Base-by-base conservation (phyloP, 2,888 invertebrate genomes). In the Saturnia japonica region DNA sequence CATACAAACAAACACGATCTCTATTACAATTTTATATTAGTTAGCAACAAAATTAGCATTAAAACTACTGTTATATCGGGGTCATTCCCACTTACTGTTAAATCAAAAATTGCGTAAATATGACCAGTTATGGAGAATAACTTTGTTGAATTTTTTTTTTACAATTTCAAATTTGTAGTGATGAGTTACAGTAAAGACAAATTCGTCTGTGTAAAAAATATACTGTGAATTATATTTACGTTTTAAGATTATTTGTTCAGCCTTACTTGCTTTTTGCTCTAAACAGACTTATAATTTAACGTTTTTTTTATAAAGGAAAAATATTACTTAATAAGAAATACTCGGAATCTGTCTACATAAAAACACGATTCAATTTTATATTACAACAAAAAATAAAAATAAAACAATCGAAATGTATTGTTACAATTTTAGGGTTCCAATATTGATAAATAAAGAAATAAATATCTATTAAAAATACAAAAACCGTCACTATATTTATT, bases 21-120 rank as follows among this genome's bases (percentile, higher is more conserved):
- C 62, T 69, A 64, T 69, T 51, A 69, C 68, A 70, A 60, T 54
- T 57, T 60, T 67, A 68, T 67, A 70, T 60, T 22, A 69, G 45
- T 45, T 66, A 40, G 64, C n/a, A 57, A 60, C 57, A 68, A 25
- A 60, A 19, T 4, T 69, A n/a, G 42, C 40, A 66, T 60, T 22
- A 28, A 47, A 28, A 43, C 42, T 47, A 28, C 28, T 62, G 51
- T 40, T 42, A 51, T 69, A 60, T 60, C 57, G 25, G 3, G 57
- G 57, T 60, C 14, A 14, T 28, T 28, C 28, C 14, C 4, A 54
- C 8, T 54, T n/a, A 28, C 12, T 60, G 12, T 25, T 60, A 6
- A 60, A 60, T 60, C 4, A 11, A 43, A 43, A 11, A 2, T 12
- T 43, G 3, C 14, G 3, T 8, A 43, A 43, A 43, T 14, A 43